Conservation (phyloP, 2,888 invertebrate species). For the Clepsis dumicolana region DNA sequence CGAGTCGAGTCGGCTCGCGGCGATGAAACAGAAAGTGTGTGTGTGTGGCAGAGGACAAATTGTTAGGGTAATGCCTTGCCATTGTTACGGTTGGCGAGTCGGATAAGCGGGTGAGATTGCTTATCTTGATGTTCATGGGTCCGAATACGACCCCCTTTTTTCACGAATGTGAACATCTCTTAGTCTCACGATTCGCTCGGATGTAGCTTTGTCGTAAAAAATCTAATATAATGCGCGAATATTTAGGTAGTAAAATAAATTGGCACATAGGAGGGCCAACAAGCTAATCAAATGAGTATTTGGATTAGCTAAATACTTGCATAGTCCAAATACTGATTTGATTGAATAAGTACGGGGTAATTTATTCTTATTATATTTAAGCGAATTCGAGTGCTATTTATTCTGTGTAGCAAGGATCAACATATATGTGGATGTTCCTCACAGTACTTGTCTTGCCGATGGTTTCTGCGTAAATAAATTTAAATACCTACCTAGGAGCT, state of each 20-base stretch:
- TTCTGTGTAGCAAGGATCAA: no score
- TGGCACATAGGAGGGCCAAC: no score
- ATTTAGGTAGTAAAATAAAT: no score
- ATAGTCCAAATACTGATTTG: no score
- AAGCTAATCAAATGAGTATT: no score
- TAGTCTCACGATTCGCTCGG: no score
- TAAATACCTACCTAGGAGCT: background rate
- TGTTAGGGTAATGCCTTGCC: slow-evolving; percentile 53
- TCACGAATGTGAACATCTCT: background rate
- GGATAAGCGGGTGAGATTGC: slow-evolving; percentile 23
- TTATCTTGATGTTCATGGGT: background rate
- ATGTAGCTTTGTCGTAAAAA: no score
- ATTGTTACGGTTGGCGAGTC: slow-evolving; percentile 54
- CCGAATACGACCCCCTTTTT: background rate
- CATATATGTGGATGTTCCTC: background rate
- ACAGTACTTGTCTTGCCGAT: background rate
- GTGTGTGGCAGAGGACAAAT: slow-evolving; percentile 48
- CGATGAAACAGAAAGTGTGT: slow-evolving; percentile 54
- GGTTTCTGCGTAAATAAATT: background rate
- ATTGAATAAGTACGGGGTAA: no score
- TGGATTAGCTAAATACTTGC: no score
- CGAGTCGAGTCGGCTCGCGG: background rate
- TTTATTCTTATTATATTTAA: no score
- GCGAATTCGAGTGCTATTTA: no score
- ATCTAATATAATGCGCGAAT: no score